A percentile compares a stretch with the other conserved stretches of the same genome.
Conservation (phyloP, 2,113 vertebrate species). For the Nycticorax nycticorax region DNA sequence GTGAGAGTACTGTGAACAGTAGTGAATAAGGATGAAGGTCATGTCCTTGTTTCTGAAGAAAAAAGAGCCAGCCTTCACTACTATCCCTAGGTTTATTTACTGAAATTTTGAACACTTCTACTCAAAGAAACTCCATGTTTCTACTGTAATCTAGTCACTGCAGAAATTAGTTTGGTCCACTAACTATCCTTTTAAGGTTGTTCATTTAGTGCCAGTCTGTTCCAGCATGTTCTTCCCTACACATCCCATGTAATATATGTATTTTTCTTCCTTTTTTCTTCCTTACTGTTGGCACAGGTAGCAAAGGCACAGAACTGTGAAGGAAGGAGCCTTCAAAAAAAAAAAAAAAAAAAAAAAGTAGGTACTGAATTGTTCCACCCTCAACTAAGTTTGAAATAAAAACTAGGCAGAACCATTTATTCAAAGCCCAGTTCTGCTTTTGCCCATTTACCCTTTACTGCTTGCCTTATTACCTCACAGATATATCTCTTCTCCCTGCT, state of each 20-base stretch:
- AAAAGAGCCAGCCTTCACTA: not conserved
- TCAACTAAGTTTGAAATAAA: not conserved
- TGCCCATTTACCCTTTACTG: not conserved
- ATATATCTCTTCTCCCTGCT: not conserved
- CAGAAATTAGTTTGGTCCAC: not conserved
- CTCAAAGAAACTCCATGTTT: not conserved
- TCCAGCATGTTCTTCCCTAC: not conserved
- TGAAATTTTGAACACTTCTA: not conserved
- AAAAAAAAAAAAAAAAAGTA: not conserved
- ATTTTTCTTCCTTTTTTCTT: not conserved
- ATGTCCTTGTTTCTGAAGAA: not conserved
- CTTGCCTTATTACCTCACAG: not conserved
- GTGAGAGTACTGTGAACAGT: not conserved
- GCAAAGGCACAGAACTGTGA: not conserved
- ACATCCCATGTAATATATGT: rapidly evolving
- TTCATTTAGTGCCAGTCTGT: not conserved
- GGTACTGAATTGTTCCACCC: not conserved
- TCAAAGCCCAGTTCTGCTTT: not conserved
- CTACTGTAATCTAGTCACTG: not conserved
- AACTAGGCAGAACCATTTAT: not conserved
- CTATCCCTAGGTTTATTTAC: not conserved
- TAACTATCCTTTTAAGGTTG: not conserved
- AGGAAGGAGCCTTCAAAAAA: not conserved
- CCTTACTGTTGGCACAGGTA: not conserved
- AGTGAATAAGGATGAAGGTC: not conserved